Base-by-base conservation (phyloP, 1,140 invertebrate species). In the Macrobrachium nipponense region DNA sequence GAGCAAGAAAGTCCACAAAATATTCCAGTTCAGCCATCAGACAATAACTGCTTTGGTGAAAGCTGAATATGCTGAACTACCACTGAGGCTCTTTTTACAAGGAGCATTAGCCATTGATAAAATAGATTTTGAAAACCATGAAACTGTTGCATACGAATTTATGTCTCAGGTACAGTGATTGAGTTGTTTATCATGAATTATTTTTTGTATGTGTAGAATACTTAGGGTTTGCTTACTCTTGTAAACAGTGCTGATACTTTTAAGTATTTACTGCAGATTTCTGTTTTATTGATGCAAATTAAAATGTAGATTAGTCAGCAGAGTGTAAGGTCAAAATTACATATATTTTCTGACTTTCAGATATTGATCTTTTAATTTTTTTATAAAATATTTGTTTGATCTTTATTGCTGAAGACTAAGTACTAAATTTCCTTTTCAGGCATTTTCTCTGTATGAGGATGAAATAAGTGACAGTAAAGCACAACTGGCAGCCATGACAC, bases 391-490 rank as follows among this genome's bases (percentile, higher is more conserved):
- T 14, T 77, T 59, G 14, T 3, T 59, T 17, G 51, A 43, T 36
- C 27, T 36, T 36, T 23, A 77, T 77, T 15, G 5, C n/a, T 18
- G 6, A 12, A 58, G 15, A 15, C 1, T 59, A 44, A 18, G 51
- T 18, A 7, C 11, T 11, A n/a, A 18, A 18, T 77, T n/a, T 79
- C 20, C 20, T 15, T 60, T 87, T 90, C 88, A 95, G 93, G 97
- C 97, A 0, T 99, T 99, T 91, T 97, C 97, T 0, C 92, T 99
- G 76, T 99, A 99, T 90, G 98, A 99, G 91, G 98, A 99, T 91
- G 98, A 99, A 92, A 98, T 99, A 89, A 97, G 96, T 11, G 98
- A 99, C 90, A 98, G 97, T 73, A 98, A 99, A 91, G 97, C 98
- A 51, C 98, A 99, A 91, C 92, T 99, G 72, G 96, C 97, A 2